Conservation (phyloP, 1,140 invertebrate genomes). For the Nasonia vitripennis region DNA sequence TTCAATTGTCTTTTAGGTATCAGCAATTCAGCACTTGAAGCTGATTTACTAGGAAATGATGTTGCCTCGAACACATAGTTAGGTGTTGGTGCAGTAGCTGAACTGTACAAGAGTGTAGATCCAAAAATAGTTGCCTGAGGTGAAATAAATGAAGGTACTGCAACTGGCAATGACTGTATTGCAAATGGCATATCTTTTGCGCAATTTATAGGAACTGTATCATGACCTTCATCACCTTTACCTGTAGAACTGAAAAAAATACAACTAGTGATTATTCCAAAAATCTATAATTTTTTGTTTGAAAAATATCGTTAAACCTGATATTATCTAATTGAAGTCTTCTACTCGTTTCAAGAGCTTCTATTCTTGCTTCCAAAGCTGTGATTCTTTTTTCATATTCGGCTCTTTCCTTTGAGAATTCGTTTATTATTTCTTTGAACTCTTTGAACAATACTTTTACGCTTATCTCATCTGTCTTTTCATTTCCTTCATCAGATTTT, state of each 20-base stretch:
- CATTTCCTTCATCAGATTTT: background rate
- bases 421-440: background rate
- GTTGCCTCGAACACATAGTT: background rate
- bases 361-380: background rate
- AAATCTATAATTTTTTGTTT: background rate
- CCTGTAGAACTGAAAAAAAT: background rate
- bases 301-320: background rate
- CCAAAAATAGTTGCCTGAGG: background rate
- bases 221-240: background rate
- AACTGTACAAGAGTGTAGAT: background rate
- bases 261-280: background rate
- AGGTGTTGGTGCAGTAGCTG: background rate
- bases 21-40: background rate
- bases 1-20: background rate
- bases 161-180: background rate
- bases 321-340: background rate
- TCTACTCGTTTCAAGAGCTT: background rate
- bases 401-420: background rate
- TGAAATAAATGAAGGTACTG: background rate
- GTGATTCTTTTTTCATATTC: slow-evolving; percentile 1
- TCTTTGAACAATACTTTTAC: slow-evolving; percentile 10
- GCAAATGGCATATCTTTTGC: background rate
- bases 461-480: background rate
- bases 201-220: background rate
- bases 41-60: background rate